Evolutionary conservation across 37 sponge, comb jelly and placozoan species (phyloP).

Genomic region (Axinella damicornis): DNA sequence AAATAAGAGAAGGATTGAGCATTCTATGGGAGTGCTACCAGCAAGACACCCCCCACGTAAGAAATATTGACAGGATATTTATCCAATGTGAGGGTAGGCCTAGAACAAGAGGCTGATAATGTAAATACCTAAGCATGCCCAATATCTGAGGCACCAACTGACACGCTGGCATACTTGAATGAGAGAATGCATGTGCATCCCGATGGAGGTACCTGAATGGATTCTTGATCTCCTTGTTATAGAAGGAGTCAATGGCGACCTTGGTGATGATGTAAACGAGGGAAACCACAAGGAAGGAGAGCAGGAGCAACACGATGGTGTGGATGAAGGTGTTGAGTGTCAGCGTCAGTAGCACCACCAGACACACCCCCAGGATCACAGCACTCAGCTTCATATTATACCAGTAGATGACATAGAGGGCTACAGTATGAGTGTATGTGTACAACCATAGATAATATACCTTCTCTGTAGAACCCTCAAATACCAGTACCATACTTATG

Average conservation of each 20-base stretch:
- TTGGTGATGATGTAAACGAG: constrained; percentile 74
- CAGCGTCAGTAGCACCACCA: constrained; percentile 74
- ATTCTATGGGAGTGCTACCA: no score
- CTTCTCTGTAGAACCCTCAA: no score
- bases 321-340: constrained; percentile 80
- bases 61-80: no score
- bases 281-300: constrained; percentile 79
- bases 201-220: constrained; percentile 83
- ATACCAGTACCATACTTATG: not conserved
- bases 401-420: constrained; percentile 82
- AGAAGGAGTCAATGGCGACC: constrained; percentile 78
- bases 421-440: constrained; percentile 27
- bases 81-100: no score
- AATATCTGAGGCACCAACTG: no score
- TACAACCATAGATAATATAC: no score
- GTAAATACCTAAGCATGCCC: no score
- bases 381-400: constrained; percentile 56
- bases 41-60: no score
- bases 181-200: no score
- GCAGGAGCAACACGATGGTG: constrained; percentile 59
- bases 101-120: no score
- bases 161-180: no score
- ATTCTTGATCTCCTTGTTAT: constrained; percentile 69
- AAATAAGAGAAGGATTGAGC: no score
- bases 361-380: constrained; percentile 45